These are phyloP conservation scores for Miichthys miiuy DNA, from an alignment of 2,797 vertebrate genomes.

Conservation along the genomic window DNA sequence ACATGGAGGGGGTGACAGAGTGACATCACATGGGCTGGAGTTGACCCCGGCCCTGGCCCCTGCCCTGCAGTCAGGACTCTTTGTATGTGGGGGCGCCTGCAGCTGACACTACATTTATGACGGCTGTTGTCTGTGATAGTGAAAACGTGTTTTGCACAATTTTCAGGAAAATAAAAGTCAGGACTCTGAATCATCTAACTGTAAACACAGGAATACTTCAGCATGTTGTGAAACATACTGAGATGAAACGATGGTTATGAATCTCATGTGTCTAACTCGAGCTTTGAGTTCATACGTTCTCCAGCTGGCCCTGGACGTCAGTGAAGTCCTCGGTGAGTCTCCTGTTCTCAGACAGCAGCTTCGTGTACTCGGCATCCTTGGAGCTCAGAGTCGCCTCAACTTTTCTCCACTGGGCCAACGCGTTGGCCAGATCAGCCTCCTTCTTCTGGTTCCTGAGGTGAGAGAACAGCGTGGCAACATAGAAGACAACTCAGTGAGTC, in stretches of 20 bases:
- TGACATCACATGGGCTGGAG: too few relatives aligned
- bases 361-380: conserved; percentile 84
- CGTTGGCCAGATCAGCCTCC: conserved; percentile 82
- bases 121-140: neutral
- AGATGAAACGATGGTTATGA: too few relatives aligned
- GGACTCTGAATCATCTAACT: too few relatives aligned
- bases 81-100: too few relatives aligned
- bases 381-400: conserved; percentile 80
- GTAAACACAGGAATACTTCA: too few relatives aligned
- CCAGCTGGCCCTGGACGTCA: conserved; percentile 81
- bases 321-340: conserved; percentile 69
- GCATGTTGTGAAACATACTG: too few relatives aligned
- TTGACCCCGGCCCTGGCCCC: too few relatives aligned
- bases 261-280: too few relatives aligned
- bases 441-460: conserved; percentile 85
- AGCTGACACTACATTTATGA: neutral
- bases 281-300: conserved; percentile 76
- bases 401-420: conserved; percentile 78
- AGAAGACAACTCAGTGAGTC: neutral
- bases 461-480: neutral
- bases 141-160: neutral
- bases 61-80: too few relatives aligned
- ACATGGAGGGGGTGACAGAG: too few relatives aligned
- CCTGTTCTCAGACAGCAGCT: conserved; percentile 77
- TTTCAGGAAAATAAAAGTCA: too few relatives aligned